Percentiles rank a stretch among this genome's conserved stretches.
These are phyloP conservation scores for Mallateleia sp. DNA, from an alignment of 2,888 invertebrate species.

Conservation along the genomic window DNA sequence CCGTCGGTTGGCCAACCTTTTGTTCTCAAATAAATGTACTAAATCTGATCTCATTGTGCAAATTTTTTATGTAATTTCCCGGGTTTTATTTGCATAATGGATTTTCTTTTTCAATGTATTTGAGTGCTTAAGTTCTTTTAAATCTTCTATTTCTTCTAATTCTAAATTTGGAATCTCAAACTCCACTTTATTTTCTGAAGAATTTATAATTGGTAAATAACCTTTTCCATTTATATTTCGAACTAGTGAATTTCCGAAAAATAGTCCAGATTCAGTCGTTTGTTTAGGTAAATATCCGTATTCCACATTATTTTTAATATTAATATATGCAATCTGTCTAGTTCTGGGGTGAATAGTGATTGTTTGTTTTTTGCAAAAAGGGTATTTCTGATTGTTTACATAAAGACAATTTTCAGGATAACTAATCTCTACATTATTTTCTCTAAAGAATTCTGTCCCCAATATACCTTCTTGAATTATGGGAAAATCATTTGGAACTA, in stretches of 20 bases:
- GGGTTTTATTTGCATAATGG: background rate
- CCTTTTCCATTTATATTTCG: conserved; percentile 4
- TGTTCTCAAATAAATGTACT: no score
- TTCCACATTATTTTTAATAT: background rate
- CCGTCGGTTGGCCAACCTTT: no score
- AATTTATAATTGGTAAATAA: conserved; percentile 5
- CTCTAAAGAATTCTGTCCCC: background rate
- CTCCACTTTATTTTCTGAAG: background rate
- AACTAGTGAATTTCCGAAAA: background rate
- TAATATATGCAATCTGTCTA: background rate
- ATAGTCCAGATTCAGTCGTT: background rate
- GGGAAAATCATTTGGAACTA: conserved; percentile 30
- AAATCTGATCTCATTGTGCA: no score
- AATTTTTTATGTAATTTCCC: background rate
- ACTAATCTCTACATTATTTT: background rate
- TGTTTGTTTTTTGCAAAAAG: background rate
- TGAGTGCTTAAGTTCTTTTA: no score
- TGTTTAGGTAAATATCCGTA: conserved; percentile 1
- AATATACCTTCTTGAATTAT: conserved; percentile 25
- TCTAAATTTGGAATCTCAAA: background rate
- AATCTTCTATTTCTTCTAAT: background rate
- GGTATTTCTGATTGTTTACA: background rate
- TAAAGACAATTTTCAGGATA: background rate
- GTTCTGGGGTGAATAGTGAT: background rate
- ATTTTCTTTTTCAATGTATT: no score